These are phyloP conservation scores for Caenorhabditis sp. DNA, from an alignment of 2,888 invertebrate genomes.

Conservation along the genomic window DNA sequence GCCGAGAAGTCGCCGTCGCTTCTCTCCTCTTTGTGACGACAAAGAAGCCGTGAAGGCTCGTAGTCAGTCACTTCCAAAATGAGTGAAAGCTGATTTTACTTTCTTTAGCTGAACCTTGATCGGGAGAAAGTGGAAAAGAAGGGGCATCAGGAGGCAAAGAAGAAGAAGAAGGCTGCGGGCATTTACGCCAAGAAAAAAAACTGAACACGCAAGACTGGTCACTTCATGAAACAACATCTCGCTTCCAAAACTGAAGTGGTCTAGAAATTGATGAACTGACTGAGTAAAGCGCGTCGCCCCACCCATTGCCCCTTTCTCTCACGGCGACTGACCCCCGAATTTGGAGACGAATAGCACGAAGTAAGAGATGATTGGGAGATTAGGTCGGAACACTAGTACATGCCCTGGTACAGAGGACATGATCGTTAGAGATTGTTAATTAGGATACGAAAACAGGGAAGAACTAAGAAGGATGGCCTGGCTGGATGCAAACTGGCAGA, in stretches of 20 bases:
- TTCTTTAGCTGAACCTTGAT: conserved; percentile 51
- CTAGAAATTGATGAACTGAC: conserved; percentile 26
- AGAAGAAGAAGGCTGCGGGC: conserved; percentile 27
- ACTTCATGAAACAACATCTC: conserved; percentile 44
- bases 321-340: conserved; percentile 19
- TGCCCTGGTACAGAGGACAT: conserved; percentile 46
- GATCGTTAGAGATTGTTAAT: conserved; percentile 22
- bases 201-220: conserved; percentile 50
- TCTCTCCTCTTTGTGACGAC: not conserved
- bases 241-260: conserved; percentile 40
- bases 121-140: conserved; percentile 49
- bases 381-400: conserved; percentile 44
- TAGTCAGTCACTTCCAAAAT: conserved; percentile 42
- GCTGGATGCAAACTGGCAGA: conserved; percentile 1
- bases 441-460: conserved; percentile 12
- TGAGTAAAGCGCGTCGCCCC: conserved; percentile 35
- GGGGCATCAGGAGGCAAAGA: conserved; percentile 14
- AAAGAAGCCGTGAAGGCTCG: conserved; percentile 21
- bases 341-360: conserved; percentile 12
- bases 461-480: conserved; percentile 1
- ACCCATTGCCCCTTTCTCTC: conserved; percentile 3
- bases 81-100: conserved; percentile 54
- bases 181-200: conserved; percentile 49
- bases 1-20: conserved; percentile 14
- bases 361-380: conserved; percentile 38